Percentiles rank a stretch among this genome's conserved stretches.
phyloP scores from a whole-genome alignment of 2,888 invertebrate genomes.

The Thymelicus acteon region DNA sequence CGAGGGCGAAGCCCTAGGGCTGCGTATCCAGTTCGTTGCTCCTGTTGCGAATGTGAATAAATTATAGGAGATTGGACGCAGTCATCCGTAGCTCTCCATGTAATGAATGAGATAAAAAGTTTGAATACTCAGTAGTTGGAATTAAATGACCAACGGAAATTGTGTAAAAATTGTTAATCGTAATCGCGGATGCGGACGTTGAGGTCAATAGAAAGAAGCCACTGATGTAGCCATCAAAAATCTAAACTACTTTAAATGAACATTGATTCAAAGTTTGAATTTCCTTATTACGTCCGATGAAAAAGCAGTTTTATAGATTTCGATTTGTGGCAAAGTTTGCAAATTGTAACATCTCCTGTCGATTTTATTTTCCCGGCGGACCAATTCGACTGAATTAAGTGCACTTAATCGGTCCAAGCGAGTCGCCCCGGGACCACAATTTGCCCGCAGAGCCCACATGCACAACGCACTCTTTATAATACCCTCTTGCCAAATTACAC shows the following conservation, averaged over 20 bases:
- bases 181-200: not conserved
- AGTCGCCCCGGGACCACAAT: slow-evolving; percentile 61
- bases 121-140: slow-evolving; percentile 13
- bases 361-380: slow-evolving; percentile 43
- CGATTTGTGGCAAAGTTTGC: not conserved
- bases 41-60: slow-evolving; percentile 42
- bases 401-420: slow-evolving; percentile 65
- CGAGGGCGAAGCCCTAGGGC: slow-evolving; percentile 36
- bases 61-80: slow-evolving; percentile 41
- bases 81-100: slow-evolving; percentile 29
- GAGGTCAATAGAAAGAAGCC: not conserved
- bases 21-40: slow-evolving; percentile 38
- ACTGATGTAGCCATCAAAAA: not conserved
- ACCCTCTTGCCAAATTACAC: slow-evolving; percentile 6
- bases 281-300: not conserved
- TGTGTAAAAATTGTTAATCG: not conserved
- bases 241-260: not conserved
- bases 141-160: not conserved
- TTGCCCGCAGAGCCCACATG: slow-evolving; percentile 47
- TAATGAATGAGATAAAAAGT: slow-evolving; percentile 34
- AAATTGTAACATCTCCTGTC: slow-evolving; percentile 3
- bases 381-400: slow-evolving; percentile 79
- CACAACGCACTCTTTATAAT: slow-evolving; percentile 42
- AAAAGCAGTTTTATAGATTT: slow-evolving; percentile 8
- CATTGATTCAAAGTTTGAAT: not conserved